Percentiles rank a stretch among this genome's conserved stretches.
Conservation (phyloP, 2,888 invertebrate genomes). For the Habrosyne pyritoides region DNA sequence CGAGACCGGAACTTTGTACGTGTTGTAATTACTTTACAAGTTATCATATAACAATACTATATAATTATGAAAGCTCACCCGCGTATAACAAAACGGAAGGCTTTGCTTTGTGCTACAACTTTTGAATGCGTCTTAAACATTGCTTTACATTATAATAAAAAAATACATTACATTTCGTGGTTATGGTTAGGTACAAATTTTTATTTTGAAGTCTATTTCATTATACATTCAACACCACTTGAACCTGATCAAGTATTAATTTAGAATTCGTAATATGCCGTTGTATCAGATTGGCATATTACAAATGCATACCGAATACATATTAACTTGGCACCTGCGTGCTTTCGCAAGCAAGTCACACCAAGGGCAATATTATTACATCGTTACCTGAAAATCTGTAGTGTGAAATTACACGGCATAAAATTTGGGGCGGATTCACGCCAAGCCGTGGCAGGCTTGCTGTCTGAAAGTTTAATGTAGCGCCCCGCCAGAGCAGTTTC, state of each 20-base stretch:
- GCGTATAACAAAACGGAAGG: not conserved
- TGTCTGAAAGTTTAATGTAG: slow-evolving; percentile 72
- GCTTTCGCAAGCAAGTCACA: slow-evolving; percentile 30
- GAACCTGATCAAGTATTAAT: not conserved
- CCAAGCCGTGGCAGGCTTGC: slow-evolving; percentile 42
- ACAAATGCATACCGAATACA: slow-evolving; percentile 35
- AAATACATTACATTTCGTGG: not conserved
- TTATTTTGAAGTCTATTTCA: not conserved
- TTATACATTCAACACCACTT: not conserved
- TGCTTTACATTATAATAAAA: not conserved
- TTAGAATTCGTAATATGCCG: not conserved
- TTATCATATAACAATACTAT: slow-evolving; percentile 4
- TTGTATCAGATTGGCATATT: slow-evolving; percentile 29
- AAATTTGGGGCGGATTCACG: slow-evolving; percentile 52
- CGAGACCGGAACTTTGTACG: not conserved
- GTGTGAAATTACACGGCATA: slow-evolving; percentile 63
- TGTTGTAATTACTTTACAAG: slow-evolving; percentile 3
- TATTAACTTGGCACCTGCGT: slow-evolving; percentile 15
- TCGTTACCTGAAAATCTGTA: slow-evolving; percentile 52
- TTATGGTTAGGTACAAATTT: not conserved
- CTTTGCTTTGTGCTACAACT: not conserved
- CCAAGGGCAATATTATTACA: slow-evolving; percentile 43
- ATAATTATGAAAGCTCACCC: not conserved
- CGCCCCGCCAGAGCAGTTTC: slow-evolving; percentile 50
- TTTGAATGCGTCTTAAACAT: not conserved